Evolutionary conservation across 2,888 invertebrate species (phyloP).

Genomic region (Morinoia aosen): DNA sequence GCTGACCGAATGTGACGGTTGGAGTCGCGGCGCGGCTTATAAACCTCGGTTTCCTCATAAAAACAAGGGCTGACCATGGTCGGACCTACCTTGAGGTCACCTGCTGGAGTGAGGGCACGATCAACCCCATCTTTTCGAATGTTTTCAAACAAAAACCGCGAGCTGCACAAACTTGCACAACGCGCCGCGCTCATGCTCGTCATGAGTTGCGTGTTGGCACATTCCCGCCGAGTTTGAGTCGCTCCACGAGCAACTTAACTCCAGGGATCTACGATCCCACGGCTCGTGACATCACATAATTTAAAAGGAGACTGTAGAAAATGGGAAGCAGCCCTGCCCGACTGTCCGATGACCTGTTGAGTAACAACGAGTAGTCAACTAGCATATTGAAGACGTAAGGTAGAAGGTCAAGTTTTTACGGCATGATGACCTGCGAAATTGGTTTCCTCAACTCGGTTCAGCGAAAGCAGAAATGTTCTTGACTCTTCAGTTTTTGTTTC

Average conservation of each 20-base stretch:
- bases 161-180: background rate
- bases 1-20: constrained; percentile 29
- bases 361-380: background rate
- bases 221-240: background rate
- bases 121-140: background rate
- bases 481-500: constrained; percentile 9
- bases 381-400: background rate
- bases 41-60: background rate
- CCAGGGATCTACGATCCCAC: background rate
- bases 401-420: constrained; percentile 46
- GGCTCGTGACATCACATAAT: background rate
- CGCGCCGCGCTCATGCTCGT: background rate
- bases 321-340: constrained; percentile 19
- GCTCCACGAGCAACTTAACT: background rate
- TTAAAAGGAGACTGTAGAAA: background rate
- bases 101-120: background rate
- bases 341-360: background rate
- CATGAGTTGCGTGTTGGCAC: background rate
- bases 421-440: constrained; percentile 33
- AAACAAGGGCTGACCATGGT: constrained; percentile 8
- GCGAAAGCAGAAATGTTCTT: constrained; percentile 41
- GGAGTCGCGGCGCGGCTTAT: background rate
- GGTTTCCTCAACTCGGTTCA: background rate
- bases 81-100: background rate
- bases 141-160: background rate